Base-by-base conservation (phyloP, 2,888 invertebrate species). In the Ypsolopha sequella region DNA sequence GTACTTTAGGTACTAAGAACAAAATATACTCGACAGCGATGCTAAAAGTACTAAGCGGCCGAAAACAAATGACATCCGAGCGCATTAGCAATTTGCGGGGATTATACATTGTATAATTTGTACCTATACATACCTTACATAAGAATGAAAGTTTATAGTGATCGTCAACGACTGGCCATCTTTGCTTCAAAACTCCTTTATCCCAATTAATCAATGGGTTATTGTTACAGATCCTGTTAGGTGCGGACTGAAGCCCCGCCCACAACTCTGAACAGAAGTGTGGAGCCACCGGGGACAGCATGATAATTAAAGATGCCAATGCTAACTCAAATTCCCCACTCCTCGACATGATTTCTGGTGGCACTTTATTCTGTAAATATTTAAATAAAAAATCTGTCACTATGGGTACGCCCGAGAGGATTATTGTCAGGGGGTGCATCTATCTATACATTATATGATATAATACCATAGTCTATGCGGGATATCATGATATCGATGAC, bases 241-340 rank as follows among this genome's bases (percentile, higher is more conserved):
- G 90, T 2, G 91, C 91, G 0, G 89, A 88, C 38, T 88, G 78
- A 63, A 95, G 91, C 48, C 93, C 95, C 24, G 90, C 88, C 98
- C 98, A 98, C 11, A 98, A 78, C 75, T 98, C 97, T 0, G 94
- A 94, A 36, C 95, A 92, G 76, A 97, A 97, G 77, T 96, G 94
- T 0, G 98, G 98, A 0, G 95, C 93, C 66, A 97, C 89, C 0
- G 98, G 97, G 4, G 95, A 91, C 41, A 97, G 68, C 91, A 96
- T 92, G 56, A 97, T 92, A 51, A 98, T 89, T 63, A 95, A 91
- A 34, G 89, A 85, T 0, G 92, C 94, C 51, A 98, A 79, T 6
- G 95, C 91, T 60, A 91, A 82, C 78, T 97, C 95, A 73, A 89
- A 97, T 64, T 95, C 91, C 51, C 79, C 80, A 67, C 94, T 91